Base-by-base conservation (phyloP, 2,797 vertebrate genomes). In the Cuniculus paca region DNA sequence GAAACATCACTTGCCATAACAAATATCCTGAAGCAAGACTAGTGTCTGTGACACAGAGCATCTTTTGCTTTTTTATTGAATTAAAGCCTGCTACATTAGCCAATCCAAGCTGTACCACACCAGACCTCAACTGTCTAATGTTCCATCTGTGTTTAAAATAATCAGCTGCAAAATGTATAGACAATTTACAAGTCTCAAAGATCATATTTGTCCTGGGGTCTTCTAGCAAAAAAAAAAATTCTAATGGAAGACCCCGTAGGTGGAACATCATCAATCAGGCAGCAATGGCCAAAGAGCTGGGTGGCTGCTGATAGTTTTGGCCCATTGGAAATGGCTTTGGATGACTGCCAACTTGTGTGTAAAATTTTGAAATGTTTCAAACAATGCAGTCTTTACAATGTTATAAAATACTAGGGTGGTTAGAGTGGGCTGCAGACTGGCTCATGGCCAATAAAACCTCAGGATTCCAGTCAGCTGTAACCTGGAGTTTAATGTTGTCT, bases 261-360 rank as follows among this genome's bases (percentile, higher is more conserved):
- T 82, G 95, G 97, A 97, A 97, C 98, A 74, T 94, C 98, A 97
- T 98, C 96, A 98, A 98, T 98, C 98, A 98, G 98, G 94, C 97
- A 89, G 78, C 95, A 96, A 92, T 82, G 97, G 98, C 97, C 97
- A 90, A 97, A 98, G 98, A 98, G 98, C 98, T 98, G 98, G 98
- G 98, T 98, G 98, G 98, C 96, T 98, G 98, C 98, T 98, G 98
- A 99, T 99, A 98, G 98, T 98, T 98, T 98, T 98, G 98, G 98
- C 98, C 98, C 98, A 98, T 98, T 98, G 98, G 74, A 98, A 98
- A 98, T 19, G 20, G 95, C 97, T 98, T 98, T 98, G 98, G 98
- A 96, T 94, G 97, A 84, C 98, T 95, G 98, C 99, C 99, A 99
- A 97, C 39, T 97, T 96, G 98, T 81, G 97, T 50, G 97, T 98